Conservation (phyloP, 2,888 invertebrate species). For the Euzophera pinguis region DNA sequence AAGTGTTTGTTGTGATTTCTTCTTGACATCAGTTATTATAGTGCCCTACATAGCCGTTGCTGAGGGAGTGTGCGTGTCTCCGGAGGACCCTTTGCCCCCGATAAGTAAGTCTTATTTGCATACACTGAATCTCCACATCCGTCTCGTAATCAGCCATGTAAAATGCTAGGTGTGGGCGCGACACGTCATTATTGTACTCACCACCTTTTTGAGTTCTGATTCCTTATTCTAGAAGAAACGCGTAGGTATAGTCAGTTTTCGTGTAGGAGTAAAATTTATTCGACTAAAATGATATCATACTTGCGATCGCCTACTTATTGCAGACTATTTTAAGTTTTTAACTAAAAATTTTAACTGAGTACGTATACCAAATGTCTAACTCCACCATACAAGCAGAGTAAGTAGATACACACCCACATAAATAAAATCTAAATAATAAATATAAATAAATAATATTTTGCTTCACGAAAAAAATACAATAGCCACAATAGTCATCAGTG, state of each 20-base stretch:
- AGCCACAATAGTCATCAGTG: too few relatives aligned
- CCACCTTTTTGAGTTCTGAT: conserved; percentile 41
- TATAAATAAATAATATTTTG: too few relatives aligned
- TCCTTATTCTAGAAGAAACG: conserved; percentile 1
- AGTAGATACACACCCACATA: too few relatives aligned
- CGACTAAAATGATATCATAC: neutral
- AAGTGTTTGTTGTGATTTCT: conserved; percentile 74
- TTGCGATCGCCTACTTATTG: neutral
- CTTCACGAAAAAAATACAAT: too few relatives aligned
- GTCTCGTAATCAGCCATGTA: conserved; percentile 38
- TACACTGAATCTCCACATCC: conserved; percentile 54
- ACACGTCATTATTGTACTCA: conserved; percentile 66
- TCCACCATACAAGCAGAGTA: too few relatives aligned
- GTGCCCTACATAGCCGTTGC: conserved; percentile 64
- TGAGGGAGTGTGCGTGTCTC: conserved; percentile 57
- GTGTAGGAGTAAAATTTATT: conserved; percentile 1
- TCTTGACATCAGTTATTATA: conserved; percentile 55
- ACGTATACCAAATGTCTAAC: too few relatives aligned
- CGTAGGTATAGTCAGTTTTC: neutral
- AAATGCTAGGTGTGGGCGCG: conserved; percentile 53
- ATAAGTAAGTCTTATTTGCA: conserved; percentile 70
- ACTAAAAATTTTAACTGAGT: too few relatives aligned
- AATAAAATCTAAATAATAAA: too few relatives aligned
- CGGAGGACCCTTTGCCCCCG: conserved; percentile 57
- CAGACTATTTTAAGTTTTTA: too few relatives aligned